Evolutionary conservation across 2,888 invertebrate species (phyloP).

Genomic region (Drosophila vallismaia): DNA sequence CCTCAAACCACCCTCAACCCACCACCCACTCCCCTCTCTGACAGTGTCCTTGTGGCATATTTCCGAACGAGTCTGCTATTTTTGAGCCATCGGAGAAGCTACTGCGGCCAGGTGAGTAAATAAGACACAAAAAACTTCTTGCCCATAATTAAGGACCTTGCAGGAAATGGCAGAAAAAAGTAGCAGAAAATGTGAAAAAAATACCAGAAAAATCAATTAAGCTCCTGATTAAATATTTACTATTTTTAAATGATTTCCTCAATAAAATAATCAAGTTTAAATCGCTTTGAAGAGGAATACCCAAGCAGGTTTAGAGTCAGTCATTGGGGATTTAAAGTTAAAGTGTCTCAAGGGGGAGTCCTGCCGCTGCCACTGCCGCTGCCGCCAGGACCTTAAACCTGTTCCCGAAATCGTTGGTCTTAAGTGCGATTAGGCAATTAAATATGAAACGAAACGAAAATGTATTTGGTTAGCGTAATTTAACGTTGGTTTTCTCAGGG

Average conservation of each 20-base stretch:
- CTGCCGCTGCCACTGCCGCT: background rate
- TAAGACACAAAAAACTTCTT: background rate
- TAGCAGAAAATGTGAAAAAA: too few relatives aligned
- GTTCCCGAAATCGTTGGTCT: constrained; percentile 18
- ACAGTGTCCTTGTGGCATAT: background rate
- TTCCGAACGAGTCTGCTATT: background rate
- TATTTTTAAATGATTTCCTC: constrained; percentile 11
- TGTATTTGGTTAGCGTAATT: constrained; percentile 30
- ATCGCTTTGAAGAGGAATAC: background rate
- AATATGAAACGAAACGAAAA: constrained; percentile 36
- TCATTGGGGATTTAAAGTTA: constrained; percentile 21
- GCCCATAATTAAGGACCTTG: constrained; percentile 1
- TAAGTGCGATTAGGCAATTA: constrained; percentile 41
- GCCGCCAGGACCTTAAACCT: background rate
- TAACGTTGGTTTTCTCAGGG: background rate
- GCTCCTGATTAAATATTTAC: constrained; percentile 1
- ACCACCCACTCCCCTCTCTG: background rate
- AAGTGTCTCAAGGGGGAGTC: constrained; percentile 1
- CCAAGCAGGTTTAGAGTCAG: background rate
- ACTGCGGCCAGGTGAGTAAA: constrained; percentile 26
- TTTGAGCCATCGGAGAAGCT: background rate
- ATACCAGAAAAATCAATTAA: constrained; percentile 3
- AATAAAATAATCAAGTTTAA: background rate
- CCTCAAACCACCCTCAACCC: background rate
- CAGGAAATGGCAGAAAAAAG: background rate